Evolutionary conservation across 2,113 vertebrate species (phyloP), one percentile per base, ranked within the genome.

Genomic region (Tupaia tana): DNA sequence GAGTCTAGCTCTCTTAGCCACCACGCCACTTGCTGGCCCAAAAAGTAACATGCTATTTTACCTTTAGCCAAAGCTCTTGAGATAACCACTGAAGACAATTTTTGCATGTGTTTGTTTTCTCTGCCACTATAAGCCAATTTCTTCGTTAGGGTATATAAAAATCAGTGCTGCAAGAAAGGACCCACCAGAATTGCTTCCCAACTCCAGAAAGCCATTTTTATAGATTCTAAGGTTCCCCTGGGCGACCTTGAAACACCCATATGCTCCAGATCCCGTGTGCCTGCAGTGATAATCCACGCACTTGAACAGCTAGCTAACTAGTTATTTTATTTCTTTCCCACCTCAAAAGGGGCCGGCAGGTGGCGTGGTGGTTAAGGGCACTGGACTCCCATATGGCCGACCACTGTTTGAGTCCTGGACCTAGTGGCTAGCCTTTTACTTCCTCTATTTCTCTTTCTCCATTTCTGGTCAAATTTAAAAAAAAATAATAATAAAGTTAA

Each of bases 21-120:
- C n/a, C n/a, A n/a, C n/a, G n/a, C n/a, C n/a, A n/a, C n/a, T n/a
- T n/a, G n/a, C n/a, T n/a, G n/a, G n/a, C n/a, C n/a, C n/a, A n/a
- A 84, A 73, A 97, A 90, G 69, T 70, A 80, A 95, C 71, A n/a
- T 19, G 12, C 19, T 61, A 22, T 54, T 88, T 71, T 89, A 19
- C 19, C 54, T 95, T 90, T 52, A 61, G 54, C 14, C 73, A 93
- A 90, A 89, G n/a, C 74, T 67, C 59, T 82, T 29, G 54, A 93
- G 86, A 92, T 61, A 94, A 75, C 19, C 29, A 85, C 19, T 5
- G 9, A 73, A 89, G 75, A 54, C 15, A 25, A 2, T 58, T 82
- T 70, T 80, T 67, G 5, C 3, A n/a, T 43, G 19, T 19, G 15
- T 52, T 6, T 69, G 2, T 90, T 54, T 90, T 59, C n/a, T 58